phyloP scores from a whole-genome alignment of 2,113 vertebrate genomes.

The Raja brachyura region DNA sequence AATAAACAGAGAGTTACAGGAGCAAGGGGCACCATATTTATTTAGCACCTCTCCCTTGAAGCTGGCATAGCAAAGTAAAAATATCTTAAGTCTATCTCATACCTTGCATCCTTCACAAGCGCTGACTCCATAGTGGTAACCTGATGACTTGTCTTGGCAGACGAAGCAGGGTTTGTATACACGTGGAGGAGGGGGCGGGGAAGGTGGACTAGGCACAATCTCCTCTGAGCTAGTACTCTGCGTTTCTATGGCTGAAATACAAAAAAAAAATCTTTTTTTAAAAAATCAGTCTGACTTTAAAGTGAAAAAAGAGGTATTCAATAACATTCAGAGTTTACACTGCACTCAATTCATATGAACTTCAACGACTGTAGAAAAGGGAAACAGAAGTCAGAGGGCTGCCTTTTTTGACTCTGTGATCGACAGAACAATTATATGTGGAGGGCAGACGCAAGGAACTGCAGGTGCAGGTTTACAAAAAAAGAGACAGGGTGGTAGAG shows the following conservation, averaged over 20 bases:
- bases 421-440: background rate
- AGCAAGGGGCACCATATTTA: background rate
- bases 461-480: no score
- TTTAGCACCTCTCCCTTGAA: background rate
- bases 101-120: conserved; percentile 98
- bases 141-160: conserved; percentile 95
- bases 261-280: background rate
- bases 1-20: background rate
- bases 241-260: conserved; percentile 78
- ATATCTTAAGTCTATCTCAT: conserved; percentile 47
- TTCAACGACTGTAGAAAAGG: background rate
- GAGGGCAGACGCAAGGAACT: background rate
- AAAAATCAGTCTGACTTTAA: conserved; percentile 24
- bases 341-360: conserved; percentile 20
- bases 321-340: conserved; percentile 1
- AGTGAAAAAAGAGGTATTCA: conserved; percentile 4
- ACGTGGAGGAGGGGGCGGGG: conserved; percentile 84
- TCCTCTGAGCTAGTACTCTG: conserved; percentile 97
- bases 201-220: conserved; percentile 91
- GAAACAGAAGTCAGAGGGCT: background rate
- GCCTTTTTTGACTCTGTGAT: background rate
- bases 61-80: conserved; percentile 12
- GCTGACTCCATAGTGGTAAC: conserved; percentile 97
- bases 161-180: conserved; percentile 98
- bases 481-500: no score